Percentiles rank a stretch among this genome's conserved stretches.
Evolutionary conservation across 37 sponge, comb jelly and placozoan species (phyloP).

Genomic region (Haliclona indistincta): DNA sequence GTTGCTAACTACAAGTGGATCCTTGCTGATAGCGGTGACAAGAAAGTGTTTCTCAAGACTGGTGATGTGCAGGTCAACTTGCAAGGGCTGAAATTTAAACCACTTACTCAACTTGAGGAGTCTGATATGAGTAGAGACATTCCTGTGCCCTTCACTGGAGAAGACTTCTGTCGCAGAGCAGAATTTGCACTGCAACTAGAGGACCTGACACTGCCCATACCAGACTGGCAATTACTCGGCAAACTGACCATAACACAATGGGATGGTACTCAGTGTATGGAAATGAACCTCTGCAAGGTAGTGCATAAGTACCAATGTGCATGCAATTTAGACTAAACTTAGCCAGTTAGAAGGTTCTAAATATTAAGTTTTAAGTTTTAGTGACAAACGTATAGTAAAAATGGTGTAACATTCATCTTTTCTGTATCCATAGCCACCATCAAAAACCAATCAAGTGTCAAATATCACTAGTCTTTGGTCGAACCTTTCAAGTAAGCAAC

Average conservation of each 20-base stretch:
- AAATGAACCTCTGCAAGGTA: slow-evolving; percentile 51
- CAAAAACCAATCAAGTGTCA: too few species aligned
- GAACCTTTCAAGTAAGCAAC: too few species aligned
- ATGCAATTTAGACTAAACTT: too few species aligned
- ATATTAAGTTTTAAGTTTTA: too few species aligned
- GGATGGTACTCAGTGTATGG: background rate
- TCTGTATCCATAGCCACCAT: too few species aligned
- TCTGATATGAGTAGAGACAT: background rate
- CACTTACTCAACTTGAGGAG: slow-evolving; percentile 23
- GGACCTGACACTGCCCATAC: slow-evolving; percentile 9
- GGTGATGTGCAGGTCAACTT: slow-evolving; percentile 28
- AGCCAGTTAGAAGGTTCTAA: too few species aligned
- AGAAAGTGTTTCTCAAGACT: slow-evolving; percentile 14
- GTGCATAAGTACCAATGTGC: too few species aligned
- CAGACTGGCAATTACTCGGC: slow-evolving; percentile 44
- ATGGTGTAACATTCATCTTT: too few species aligned
- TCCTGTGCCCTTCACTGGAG: slow-evolving; percentile 21
- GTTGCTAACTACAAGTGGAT: slow-evolving; percentile 51
- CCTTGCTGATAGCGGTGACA: slow-evolving; percentile 40
- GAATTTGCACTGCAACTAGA: slow-evolving; percentile 48
- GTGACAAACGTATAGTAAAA: too few species aligned
- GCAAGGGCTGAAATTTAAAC: slow-evolving; percentile 20
- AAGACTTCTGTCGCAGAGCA: slow-evolving; percentile 49
- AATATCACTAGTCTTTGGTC: too few species aligned
- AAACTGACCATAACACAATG: slow-evolving; percentile 39